Base-by-base conservation (phyloP, 2,888 invertebrate species). In the Glyphotaelius pellucidus region DNA sequence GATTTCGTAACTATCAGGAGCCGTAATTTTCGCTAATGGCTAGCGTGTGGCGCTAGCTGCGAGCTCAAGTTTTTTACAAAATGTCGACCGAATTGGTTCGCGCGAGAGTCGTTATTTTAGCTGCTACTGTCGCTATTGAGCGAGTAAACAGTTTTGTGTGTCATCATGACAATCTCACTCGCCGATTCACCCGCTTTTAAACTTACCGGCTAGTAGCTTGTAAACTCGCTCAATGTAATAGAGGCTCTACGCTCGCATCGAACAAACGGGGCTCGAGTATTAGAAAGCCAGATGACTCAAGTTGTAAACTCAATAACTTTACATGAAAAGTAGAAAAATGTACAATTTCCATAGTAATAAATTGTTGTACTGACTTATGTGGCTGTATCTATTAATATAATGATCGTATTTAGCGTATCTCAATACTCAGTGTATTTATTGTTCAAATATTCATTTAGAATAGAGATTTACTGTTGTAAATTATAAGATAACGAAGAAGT, bases 291-390 rank as follows among this genome's bases (percentile, higher is more conserved):
- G 67, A 67, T 67, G 67, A n/a, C n/a, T 67, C 67, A n/a, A 67
- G n/a, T 67, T 25, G 25, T 67, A 67, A 67, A 25, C n/a, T n/a
- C 67, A n/a, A 67, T 67, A 67, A 67, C 67, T 67, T 67, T 7
- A 67, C 67, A 25, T 67, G 67, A 67, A 90, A 90, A 90, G 90
- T 90, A 90, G 90, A 67, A 84, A 90, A 92, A 88, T 92, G 93
- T 92, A 93, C 93, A 91, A 93, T 93, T 93, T 92, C 92, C 87
- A 92, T 93, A 92, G 92, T 80, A 92, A 90, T 92, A 92, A 92
- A 92, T 91, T 91, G 90, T 92, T 93, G 93, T 93, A 93, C 93
- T 93, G 93, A 93, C 90, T 92, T 92, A 91, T 90, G 93, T 93
- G 93, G 93, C 93, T 93, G 93, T 92, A 92, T 93, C 92, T 91